phyloP scores from a whole-genome alignment of 1,140 invertebrate genomes.

The Metopolophium dirhodum region DNA sequence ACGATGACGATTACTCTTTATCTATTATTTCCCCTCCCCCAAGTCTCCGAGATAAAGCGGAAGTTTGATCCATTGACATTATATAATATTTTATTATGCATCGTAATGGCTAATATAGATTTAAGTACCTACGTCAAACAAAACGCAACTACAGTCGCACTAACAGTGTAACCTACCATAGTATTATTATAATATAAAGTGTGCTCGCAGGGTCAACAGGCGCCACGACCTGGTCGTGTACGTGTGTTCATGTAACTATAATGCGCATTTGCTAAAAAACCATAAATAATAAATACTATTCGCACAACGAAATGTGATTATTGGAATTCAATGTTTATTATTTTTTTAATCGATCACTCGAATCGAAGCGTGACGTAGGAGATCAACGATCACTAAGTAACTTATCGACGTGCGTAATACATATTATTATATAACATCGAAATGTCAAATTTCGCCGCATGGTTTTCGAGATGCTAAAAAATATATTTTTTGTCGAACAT shows the following conservation, averaged over 20 bases:
- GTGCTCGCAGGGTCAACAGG: neutral
- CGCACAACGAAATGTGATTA: neutral
- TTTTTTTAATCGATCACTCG: neutral
- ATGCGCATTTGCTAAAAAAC: neutral
- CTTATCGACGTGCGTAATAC: neutral
- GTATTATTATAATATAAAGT: neutral
- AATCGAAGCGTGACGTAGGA: neutral
- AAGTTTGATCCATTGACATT: neutral
- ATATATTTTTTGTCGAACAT: neutral
- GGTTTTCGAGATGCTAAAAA: neutral
- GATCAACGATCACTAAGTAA: neutral
- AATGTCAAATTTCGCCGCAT: neutral
- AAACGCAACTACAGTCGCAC: neutral
- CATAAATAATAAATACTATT: neutral
- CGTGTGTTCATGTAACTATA: neutral
- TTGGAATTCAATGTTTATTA: neutral
- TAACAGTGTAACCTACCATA: neutral
- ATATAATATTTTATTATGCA: neutral
- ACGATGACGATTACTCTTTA: neutral
- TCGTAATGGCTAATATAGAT: neutral
- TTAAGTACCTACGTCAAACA: neutral
- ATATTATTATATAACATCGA: neutral
- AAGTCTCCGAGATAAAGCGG: neutral
- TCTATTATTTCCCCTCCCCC: neutral
- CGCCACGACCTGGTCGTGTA: neutral